Conservation (phyloP, 2,797 vertebrate genomes). For the Allobates femoralis region DNA sequence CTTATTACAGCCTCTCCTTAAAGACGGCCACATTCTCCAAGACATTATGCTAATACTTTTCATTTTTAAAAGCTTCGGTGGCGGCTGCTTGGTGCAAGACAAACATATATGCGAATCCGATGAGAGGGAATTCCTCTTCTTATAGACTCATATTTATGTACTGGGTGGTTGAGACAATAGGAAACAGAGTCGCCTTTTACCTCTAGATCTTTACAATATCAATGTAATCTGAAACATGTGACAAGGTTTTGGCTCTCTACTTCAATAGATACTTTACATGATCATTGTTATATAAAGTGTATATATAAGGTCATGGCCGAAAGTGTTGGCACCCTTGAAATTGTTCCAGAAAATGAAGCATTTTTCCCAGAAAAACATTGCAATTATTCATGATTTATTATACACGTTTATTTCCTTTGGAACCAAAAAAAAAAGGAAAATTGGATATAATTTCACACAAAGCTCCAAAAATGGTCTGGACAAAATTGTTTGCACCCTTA, state of each 20-base stretch:
- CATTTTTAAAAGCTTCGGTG: constrained; percentile 33
- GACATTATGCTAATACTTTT: constrained; percentile 1
- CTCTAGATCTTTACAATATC: not conserved
- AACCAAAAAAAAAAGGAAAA: too few relatives aligned
- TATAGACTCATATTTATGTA: not conserved
- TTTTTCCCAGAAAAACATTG: too few relatives aligned
- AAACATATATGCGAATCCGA: not conserved
- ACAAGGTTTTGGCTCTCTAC: not conserved
- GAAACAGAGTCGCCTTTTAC: not conserved
- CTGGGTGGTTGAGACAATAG: not conserved
- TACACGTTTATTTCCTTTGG: too few relatives aligned
- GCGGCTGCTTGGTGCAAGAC: not conserved
- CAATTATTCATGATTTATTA: too few relatives aligned
- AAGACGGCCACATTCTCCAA: constrained; percentile 37
- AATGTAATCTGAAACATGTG: not conserved
- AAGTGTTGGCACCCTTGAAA: too few relatives aligned
- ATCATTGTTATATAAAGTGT: too few relatives aligned
- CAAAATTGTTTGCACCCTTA: too few relatives aligned
- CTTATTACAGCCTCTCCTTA: constrained; percentile 23
- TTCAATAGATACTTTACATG: too few relatives aligned
- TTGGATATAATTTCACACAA: too few relatives aligned
- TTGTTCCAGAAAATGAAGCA: too few relatives aligned
- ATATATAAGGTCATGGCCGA: too few relatives aligned
- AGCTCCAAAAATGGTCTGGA: too few relatives aligned
- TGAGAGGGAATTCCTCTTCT: not conserved